Base-by-base conservation (phyloP, 2,888 invertebrate species). In the Polyommatus iphigenia region DNA sequence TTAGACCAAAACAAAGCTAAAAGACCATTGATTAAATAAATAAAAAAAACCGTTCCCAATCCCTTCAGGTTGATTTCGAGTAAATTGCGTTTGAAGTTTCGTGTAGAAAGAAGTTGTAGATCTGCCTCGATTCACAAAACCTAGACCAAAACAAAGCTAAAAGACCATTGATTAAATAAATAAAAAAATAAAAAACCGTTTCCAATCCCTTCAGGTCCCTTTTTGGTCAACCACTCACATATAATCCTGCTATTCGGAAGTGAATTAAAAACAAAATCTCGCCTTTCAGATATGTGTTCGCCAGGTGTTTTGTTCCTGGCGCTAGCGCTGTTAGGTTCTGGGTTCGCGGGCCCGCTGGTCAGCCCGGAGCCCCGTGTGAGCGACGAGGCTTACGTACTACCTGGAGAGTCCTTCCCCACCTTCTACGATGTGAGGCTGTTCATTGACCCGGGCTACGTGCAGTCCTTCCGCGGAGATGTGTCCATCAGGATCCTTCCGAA, bases 361-460 rank as follows among this genome's bases (percentile, higher is more conserved):
- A 71, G 78, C 62, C 81, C 81, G 62, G 78, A 79, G 29, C 80
- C 80, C 10, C 81, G 81, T 83, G 46, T 81, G 83, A 36, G 80
- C 20, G 79, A 83, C 1, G 87, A 85, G 0, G 82, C 80, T 41
- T 95, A 95, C 85, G 91, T 95, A 0, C 88, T 96, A 13, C 96
- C 96, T 0, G 88, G 87, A 0, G 90, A 89, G 54, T 89, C 95
- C 0, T 83, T 83, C n/a, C 96, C 96, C 0, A 87, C 86, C 0
- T 90, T 90, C 81, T 96, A 96, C 83, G 90, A 90, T 24, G 90
- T 96, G 18, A 85, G 85, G 18, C 85, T 96, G 0, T 89, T 85
- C 76, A 89, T 96, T 0, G 84, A 95, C 76, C 91, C 96, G 0
- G 85, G 86, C 32, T 86, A 90, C 5, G 85, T 85, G 0, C 88